phyloP scores from a whole-genome alignment of 2,113 vertebrate species.

The Trinectes maculatus region DNA sequence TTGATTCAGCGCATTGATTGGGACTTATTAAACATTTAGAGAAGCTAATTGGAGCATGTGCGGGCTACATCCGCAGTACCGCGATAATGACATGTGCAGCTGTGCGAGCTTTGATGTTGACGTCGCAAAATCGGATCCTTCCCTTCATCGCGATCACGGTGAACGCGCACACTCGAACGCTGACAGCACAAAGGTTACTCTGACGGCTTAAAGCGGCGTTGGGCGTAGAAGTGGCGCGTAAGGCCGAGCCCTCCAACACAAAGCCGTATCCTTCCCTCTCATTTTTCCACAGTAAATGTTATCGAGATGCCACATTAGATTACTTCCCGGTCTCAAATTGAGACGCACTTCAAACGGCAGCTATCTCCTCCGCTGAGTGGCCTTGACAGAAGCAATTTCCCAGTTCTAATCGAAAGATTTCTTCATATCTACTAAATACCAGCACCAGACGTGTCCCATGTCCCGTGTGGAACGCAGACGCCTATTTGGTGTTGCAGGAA shows the following conservation, averaged over 20 bases:
- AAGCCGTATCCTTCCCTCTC: slow-evolving; percentile 29
- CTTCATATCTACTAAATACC: slow-evolving; percentile 67
- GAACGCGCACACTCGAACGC: too few species aligned
- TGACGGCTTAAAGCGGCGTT: slow-evolving; percentile 20
- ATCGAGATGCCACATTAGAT: slow-evolving; percentile 76
- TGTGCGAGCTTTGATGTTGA: slow-evolving; percentile 34
- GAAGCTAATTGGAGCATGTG: slow-evolving; percentile 65
- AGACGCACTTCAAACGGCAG: slow-evolving; percentile 67
- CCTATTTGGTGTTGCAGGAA: slow-evolving; percentile 17
- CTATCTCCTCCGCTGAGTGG: slow-evolving; percentile 61
- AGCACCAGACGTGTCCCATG: slow-evolving; percentile 66
- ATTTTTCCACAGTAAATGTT: slow-evolving; percentile 58
- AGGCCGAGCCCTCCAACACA: slow-evolving; percentile 17
- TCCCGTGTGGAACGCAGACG: slow-evolving; percentile 27
- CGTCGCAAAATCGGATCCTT: slow-evolving; percentile 25
- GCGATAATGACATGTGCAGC: slow-evolving; percentile 42
- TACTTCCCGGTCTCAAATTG: slow-evolving; percentile 66
- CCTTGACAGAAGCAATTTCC: slow-evolving; percentile 82
- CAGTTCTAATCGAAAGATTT: slow-evolving; percentile 74
- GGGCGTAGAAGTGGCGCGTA: slow-evolving; percentile 10
- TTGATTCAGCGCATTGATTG: slow-evolving; percentile 62
- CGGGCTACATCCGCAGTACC: slow-evolving; percentile 29
- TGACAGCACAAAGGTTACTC: neutral
- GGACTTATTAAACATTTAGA: slow-evolving; percentile 71
- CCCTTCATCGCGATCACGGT: too few species aligned